Evolutionary conservation across 2,888 invertebrate genomes (phyloP).

Genomic region (Uloborus plumipes): DNA sequence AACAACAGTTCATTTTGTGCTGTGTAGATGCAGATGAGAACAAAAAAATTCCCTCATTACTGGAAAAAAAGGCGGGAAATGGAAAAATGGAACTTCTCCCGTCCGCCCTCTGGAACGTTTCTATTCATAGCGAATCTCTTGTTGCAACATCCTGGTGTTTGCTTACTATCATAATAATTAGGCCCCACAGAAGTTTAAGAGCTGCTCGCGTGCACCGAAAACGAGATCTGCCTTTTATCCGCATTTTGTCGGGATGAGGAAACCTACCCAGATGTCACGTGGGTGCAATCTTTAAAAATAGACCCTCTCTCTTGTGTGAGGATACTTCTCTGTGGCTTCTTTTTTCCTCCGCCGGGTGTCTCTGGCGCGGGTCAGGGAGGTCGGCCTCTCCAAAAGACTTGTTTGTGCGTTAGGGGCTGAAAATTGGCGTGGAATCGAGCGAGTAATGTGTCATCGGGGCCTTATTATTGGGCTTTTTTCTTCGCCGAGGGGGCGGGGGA

Average conservation of each 20-base stretch:
- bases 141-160: no score
- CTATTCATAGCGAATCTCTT: no score
- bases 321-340: neutral
- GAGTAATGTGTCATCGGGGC: conserved; percentile 55
- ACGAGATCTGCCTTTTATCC: conserved; percentile 38
- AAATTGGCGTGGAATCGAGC: conserved; percentile 48
- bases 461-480: conserved; percentile 22
- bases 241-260: conserved; percentile 42
- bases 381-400: neutral
- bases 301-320: conserved; percentile 7
- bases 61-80: no score
- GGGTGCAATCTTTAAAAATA: conserved; percentile 25
- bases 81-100: no score
- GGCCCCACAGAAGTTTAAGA: no score
- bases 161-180: no score
- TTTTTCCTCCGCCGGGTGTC: conserved; percentile 13
- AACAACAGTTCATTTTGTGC: no score
- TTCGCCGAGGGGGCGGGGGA: no score
- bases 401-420: conserved; percentile 48
- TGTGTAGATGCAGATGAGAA: no score
- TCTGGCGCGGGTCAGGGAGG: conserved; percentile 8
- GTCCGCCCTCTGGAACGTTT: no score
- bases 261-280: no score
- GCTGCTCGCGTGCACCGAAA: neutral
- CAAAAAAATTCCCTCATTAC: no score